phyloP scores from a whole-genome alignment of 2,113 vertebrate species.

The Lichenostomus cassidix region DNA sequence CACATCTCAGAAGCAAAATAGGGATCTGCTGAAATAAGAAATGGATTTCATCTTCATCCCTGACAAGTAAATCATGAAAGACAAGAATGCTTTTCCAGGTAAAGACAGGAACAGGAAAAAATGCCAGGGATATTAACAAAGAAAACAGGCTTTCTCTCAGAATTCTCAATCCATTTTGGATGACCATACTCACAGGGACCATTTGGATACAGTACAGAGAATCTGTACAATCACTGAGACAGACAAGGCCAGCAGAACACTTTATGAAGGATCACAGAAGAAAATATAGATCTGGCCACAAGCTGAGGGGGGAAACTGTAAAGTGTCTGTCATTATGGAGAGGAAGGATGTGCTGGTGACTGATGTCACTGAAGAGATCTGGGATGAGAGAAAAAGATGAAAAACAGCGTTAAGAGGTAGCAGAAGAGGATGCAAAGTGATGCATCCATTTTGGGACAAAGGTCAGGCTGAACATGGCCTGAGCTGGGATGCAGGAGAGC shows the following conservation, averaged over 20 bases:
- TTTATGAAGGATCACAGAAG: neutral
- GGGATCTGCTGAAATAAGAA: neutral
- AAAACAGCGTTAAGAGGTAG: neutral
- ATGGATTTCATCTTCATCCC: neutral
- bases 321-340: neutral
- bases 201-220: neutral
- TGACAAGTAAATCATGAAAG: neutral
- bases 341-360: neutral
- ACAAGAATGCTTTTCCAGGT: neutral
- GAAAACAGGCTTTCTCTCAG: neutral
- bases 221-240: neutral
- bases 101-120: neutral
- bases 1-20: neutral
- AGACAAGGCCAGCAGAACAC: neutral
- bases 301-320: neutral
- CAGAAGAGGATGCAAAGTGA: neutral
- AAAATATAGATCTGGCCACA: neutral
- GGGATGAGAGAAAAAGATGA: neutral
- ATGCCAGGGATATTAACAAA: neutral
- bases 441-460: neutral
- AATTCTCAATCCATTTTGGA: neutral
- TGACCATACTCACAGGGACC: neutral
- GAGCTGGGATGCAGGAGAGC: neutral
- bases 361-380: neutral
- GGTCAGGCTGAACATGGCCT: neutral